Evolutionary conservation across 2,113 vertebrate genomes (phyloP).

Genomic region (Psophia crepitans): DNA sequence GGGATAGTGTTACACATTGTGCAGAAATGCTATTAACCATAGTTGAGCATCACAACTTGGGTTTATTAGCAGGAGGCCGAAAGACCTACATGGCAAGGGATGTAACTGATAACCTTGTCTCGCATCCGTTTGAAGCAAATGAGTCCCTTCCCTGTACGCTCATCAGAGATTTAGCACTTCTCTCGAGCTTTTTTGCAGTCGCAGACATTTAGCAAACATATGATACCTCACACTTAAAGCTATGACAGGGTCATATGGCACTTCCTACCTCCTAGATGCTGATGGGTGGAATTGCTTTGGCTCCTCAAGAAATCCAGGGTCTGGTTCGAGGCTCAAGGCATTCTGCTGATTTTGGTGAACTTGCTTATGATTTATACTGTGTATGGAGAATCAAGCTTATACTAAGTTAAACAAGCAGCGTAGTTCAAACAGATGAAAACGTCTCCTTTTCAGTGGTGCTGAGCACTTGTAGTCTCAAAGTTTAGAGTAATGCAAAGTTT

Average conservation of each 20-base stretch:
- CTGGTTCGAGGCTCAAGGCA: not conserved
- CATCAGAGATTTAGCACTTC: slow-evolving; percentile 8
- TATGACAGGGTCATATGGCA: not conserved
- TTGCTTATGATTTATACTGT: not conserved
- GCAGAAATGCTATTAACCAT: slow-evolving; percentile 36
- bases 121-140: not conserved
- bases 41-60: slow-evolving; percentile 11
- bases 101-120: slow-evolving; percentile 49
- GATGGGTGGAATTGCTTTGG: not conserved
- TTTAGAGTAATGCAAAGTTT: not conserved
- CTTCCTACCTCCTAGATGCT: not conserved
- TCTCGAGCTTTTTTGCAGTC: slow-evolving; percentile 18
- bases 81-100: slow-evolving; percentile 3
- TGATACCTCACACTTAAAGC: slow-evolving; percentile 7
- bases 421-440: not conserved
- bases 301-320: not conserved
- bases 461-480: not conserved
- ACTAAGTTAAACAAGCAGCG: not conserved
- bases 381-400: not conserved
- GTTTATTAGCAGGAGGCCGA: slow-evolving; percentile 21
- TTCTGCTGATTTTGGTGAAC: not conserved
- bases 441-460: not conserved
- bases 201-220: slow-evolving; percentile 37
- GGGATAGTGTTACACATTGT: slow-evolving; percentile 21
- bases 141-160: not conserved